Conservation (phyloP, 2,888 invertebrate species). For the Operophtera brumata region DNA sequence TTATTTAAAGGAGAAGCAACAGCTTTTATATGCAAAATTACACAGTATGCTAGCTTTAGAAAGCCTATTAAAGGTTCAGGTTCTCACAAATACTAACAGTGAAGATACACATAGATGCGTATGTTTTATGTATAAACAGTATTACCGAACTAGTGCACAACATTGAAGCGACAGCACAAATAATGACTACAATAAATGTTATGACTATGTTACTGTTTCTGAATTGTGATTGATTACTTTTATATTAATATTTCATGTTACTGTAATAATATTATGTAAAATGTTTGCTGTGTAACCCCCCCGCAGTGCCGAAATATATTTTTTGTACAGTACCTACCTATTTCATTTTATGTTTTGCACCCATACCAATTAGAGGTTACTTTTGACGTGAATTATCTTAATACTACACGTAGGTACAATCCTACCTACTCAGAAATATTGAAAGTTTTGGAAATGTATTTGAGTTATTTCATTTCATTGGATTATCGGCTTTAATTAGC, state of each 20-base stretch:
- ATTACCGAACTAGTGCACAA: slow-evolving; percentile 14
- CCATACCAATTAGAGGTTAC: neutral
- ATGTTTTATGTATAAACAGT: too few species aligned
- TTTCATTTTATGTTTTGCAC: slow-evolving; percentile 18
- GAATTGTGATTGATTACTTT: slow-evolving; percentile 26
- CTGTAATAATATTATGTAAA: slow-evolving; percentile 16
- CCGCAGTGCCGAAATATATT: slow-evolving; percentile 22
- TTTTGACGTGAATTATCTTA: neutral
- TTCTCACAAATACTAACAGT: too few species aligned
- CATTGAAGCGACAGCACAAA: slow-evolving; percentile 14
- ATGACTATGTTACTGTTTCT: slow-evolving; percentile 20
- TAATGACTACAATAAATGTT: slow-evolving; percentile 6
- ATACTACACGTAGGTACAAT: too few species aligned
- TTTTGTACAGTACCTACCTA: slow-evolving; percentile 22
- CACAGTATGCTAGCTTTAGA: too few species aligned
- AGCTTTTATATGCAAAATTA: too few species aligned
- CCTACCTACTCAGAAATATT: neutral
- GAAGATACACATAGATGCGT: too few species aligned
- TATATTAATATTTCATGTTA: slow-evolving; percentile 24
- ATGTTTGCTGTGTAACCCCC: slow-evolving; percentile 11
- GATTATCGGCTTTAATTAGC: neutral
- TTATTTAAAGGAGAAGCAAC: too few species aligned
- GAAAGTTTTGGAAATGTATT: neutral
- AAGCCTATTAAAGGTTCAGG: too few species aligned
- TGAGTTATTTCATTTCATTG: neutral